Evolutionary conservation across 2,888 invertebrate genomes (phyloP), one percentile per base, ranked within the genome.

Genomic region (Andrena chrysosceles): DNA sequence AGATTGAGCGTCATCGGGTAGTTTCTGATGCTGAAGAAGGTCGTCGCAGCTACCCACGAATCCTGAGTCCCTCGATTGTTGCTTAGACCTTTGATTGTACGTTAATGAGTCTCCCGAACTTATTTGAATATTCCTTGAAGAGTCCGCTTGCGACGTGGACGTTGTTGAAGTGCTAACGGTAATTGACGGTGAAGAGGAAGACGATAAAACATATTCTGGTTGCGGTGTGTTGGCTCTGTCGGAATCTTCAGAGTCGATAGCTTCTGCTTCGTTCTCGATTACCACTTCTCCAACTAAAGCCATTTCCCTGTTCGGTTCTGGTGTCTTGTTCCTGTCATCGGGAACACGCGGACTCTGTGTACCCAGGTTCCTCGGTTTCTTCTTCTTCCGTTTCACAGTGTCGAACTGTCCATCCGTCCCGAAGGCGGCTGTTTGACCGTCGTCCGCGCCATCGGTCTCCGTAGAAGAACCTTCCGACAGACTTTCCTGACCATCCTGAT

Each of bases 1-100:
- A 2, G 68, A n/a, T 60, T 87, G 84, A 8, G 78, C 76, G 10
- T 91, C 91, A 5, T 89, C 81, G 0, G 89, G 86, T 2, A 90
- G 66, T 72, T 95, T 95, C 80, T 95, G 95, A 89, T 96, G 96
- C 93, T 97, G 96, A 56, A 98, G 94, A 81, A 98, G 94, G 93
- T 98, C 98, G 91, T 98, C 98, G 91, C 97, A 97, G 92, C 97
- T 98, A 6, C 98, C 98, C 66, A 98, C 96, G 90, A 98, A 98
- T 2, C 98, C 98, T 89, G 98, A 98, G 93, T 98, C 98, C 81
- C 98, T 95, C 91, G 97, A 97, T 82, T 97, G 97, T 92, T 97
- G 97, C 92, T 97, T 97, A 89, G 96, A 96, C 77, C 96, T 96
- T 92, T 90, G 90, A 26, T 85, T 86, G 23, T 89, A 88, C 5